A percentile compares a stretch with the other conserved stretches of the same genome.
phyloP scores from a whole-genome alignment of 2,113 vertebrate species.

The Bettongia penicillata region DNA sequence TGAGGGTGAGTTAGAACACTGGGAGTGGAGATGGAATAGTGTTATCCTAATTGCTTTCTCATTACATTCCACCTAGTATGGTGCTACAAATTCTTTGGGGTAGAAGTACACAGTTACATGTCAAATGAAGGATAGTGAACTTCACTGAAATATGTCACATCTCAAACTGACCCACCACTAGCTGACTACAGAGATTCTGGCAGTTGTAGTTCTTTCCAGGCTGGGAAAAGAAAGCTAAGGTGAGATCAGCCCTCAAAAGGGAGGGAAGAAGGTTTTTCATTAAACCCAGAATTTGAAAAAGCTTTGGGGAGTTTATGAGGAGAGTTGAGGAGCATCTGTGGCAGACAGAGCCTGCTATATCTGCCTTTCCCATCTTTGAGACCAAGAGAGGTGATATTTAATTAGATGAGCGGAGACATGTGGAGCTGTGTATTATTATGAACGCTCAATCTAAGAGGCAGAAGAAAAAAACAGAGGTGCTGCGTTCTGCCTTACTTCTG shows the following conservation, averaged over 20 bases:
- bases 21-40: neutral
- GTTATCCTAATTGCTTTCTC: neutral
- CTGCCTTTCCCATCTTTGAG: neutral
- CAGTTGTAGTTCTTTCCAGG: neutral
- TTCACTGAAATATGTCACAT: neutral
- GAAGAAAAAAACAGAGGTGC: neutral
- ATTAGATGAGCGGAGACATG: neutral
- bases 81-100: neutral
- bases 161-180: neutral
- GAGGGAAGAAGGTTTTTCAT: neutral
- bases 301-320: neutral
- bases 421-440: neutral
- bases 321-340: neutral
- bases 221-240: neutral
- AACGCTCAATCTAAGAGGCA: neutral
- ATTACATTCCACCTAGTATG: fast-evolving
- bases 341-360: neutral
- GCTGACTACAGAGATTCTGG: neutral
- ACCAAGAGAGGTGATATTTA: neutral
- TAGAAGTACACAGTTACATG: neutral
- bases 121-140: neutral
- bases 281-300: neutral
- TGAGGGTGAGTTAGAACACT: neutral
- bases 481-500: neutral
- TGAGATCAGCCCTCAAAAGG: neutral